These are phyloP conservation scores for Avahi laniger DNA, from an alignment of 2,797 vertebrate species.

Conservation along the genomic window DNA sequence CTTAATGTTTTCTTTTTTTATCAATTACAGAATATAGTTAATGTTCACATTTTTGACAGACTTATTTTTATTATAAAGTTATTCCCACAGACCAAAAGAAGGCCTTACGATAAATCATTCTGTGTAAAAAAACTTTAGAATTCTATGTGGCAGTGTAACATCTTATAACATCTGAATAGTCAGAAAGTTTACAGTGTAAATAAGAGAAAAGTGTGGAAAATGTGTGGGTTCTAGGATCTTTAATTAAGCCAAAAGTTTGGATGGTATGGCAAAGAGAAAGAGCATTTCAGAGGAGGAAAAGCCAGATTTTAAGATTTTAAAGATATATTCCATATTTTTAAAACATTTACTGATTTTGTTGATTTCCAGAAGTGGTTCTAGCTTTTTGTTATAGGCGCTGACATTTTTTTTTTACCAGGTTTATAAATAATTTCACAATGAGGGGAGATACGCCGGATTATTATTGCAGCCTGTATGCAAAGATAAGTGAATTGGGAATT, in stretches of 20 bases:
- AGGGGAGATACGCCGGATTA: not conserved
- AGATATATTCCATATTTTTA: not conserved
- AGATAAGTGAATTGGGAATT: not conserved
- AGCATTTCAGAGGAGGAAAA: not conserved
- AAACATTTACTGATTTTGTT: not conserved
- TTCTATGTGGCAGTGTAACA: not conserved
- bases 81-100: not conserved
- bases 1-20: not conserved
- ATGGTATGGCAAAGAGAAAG: not conserved
- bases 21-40: not conserved
- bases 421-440: not conserved
- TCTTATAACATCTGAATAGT: not conserved
- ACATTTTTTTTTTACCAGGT: not conserved
- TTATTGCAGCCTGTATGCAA: not conserved
- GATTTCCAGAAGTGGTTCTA: not conserved
- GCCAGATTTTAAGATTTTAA: not conserved
- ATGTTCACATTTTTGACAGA: not conserved
- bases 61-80: conserved; percentile 24
- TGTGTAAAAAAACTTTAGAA: not conserved
- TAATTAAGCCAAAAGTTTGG: not conserved
- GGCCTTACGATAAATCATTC: not conserved
- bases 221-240: not conserved
- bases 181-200: not conserved
- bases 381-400: not conserved
- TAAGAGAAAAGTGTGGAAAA: not conserved